phyloP scores from a whole-genome alignment of 2,797 vertebrate species.

The Peromyscus eremicus region DNA sequence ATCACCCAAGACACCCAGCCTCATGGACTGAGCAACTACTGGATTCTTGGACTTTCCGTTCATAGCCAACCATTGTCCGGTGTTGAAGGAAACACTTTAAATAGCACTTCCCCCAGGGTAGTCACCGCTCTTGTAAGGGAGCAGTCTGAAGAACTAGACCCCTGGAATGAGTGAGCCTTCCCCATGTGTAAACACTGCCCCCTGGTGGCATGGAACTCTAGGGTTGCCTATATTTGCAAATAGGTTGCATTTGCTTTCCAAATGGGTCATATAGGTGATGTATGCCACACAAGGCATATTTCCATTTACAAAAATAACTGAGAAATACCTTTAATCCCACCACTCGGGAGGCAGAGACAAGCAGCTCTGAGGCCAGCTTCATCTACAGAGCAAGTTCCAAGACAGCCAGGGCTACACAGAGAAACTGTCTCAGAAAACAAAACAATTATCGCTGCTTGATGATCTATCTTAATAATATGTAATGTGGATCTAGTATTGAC shows the following conservation, averaged over 20 bases:
- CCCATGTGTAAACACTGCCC: background rate
- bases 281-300: background rate
- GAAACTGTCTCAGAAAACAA: background rate
- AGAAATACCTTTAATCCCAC: background rate
- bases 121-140: background rate
- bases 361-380: background rate
- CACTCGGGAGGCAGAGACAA: background rate
- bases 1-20: too few relatives aligned
- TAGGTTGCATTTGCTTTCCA: background rate
- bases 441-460: background rate
- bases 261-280: background rate
- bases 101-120: background rate
- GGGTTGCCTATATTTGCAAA: background rate
- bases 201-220: background rate
- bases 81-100: background rate
- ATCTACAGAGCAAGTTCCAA: background rate
- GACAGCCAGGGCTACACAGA: background rate
- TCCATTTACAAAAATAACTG: background rate
- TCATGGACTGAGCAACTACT: too few relatives aligned
- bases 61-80: too few relatives aligned
- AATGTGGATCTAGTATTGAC: background rate
- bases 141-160: background rate
- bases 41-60: too few relatives aligned
- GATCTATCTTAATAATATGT: background rate
- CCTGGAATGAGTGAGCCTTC: background rate